Percentiles rank a stretch among this genome's conserved stretches.
phyloP scores from a whole-genome alignment of 2,113 vertebrate species.

The Cryptotis parvus region DNA sequence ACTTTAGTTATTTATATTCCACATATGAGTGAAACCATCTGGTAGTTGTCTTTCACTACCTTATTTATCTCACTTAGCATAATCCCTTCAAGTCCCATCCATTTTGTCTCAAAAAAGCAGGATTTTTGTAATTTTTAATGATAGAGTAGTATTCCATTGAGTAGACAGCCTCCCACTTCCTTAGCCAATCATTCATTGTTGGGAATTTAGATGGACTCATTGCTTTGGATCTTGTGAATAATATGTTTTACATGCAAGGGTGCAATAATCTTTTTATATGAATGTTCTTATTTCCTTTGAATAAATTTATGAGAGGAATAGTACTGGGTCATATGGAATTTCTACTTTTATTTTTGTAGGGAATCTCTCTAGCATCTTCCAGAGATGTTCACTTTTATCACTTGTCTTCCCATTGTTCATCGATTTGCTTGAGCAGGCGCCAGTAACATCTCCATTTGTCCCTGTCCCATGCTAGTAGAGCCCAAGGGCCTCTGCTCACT shows the following conservation, averaged over 20 bases:
- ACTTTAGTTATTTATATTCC: neutral
- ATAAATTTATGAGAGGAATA: neutral
- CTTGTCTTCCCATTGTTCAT: no score
- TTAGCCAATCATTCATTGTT: neutral
- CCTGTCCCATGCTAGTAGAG: no score
- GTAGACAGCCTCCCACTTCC: neutral
- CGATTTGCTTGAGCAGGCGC: no score
- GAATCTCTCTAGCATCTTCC: no score
- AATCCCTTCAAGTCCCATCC: neutral
- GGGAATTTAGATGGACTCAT: neutral
- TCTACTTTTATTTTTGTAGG: neutral
- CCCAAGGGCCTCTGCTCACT: no score
- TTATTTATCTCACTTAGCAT: neutral
- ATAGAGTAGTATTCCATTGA: neutral
- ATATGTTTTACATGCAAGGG: neutral
- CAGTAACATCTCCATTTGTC: no score
- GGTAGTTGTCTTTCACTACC: neutral
- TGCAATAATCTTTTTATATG: neutral
- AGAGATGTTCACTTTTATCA: no score
- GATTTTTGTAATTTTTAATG: neutral
- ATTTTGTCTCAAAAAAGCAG: neutral
- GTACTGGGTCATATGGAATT: neutral
- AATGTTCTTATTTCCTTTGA: neutral
- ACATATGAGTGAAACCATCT: neutral
- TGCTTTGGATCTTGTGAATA: neutral